Evolutionary conservation across 1,140 invertebrate genomes (phyloP).

Genomic region (Aphelinus atriplicis): DNA sequence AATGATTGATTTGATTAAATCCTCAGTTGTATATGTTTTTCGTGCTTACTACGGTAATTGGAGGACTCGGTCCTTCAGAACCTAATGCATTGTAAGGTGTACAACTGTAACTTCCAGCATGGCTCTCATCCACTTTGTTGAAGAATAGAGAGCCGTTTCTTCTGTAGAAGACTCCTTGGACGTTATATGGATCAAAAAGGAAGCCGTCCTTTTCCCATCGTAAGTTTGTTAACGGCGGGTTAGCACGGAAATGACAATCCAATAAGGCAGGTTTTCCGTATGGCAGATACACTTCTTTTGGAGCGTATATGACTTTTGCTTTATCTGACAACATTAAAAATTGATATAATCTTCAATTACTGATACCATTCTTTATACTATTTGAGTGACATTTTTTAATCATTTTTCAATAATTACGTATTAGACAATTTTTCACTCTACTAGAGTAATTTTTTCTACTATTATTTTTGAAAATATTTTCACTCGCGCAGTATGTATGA

Average conservation of each 20-base stretch:
- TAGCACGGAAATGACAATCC: slow-evolving; percentile 92
- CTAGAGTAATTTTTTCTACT: too few species aligned
- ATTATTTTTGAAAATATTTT: too few species aligned
- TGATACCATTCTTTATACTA: too few species aligned
- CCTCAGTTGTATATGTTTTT: too few species aligned
- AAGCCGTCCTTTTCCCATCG: slow-evolving; percentile 95
- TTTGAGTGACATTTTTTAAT: neutral
- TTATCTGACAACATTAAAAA: slow-evolving; percentile 73
- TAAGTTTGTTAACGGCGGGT: slow-evolving; percentile 91
- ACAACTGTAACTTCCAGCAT: slow-evolving; percentile 86
- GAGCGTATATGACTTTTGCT: slow-evolving; percentile 91
- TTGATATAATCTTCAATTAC: slow-evolving; percentile 2
- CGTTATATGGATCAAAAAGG: slow-evolving; percentile 90
- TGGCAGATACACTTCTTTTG: slow-evolving; percentile 86
- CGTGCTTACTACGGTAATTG: slow-evolving; percentile 77
- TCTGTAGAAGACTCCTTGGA: slow-evolving; percentile 85
- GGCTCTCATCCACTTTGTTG: slow-evolving; percentile 80
- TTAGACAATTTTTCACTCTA: neutral
- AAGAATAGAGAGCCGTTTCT: slow-evolving; percentile 90
- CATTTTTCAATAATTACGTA: neutral
- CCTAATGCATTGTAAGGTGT: slow-evolving; percentile 92
- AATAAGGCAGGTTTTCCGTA: slow-evolving; percentile 89
- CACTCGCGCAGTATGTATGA: too few species aligned
- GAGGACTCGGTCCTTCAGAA: slow-evolving; percentile 82
- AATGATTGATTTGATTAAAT: too few species aligned